These are phyloP conservation scores for Ichneumoninae sp. DNA, from an alignment of 2,888 invertebrate species.

Conservation along the genomic window DNA sequence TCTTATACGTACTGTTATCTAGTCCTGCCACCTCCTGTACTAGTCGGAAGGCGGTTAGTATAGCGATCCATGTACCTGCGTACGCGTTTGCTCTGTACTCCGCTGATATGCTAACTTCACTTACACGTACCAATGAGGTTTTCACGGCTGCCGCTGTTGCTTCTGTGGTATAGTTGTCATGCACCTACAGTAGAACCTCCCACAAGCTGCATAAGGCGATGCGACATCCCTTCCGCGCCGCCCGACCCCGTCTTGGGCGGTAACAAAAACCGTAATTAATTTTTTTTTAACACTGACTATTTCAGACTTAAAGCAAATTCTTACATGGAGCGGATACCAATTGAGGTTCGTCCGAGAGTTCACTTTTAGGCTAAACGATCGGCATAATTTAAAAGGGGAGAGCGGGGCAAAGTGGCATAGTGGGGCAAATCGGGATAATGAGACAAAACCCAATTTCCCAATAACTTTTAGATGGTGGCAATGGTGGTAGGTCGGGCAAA, in stretches of 20 bases:
- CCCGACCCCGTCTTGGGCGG: neutral
- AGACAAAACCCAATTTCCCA: too few species aligned
- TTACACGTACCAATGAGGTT: conserved; percentile 20
- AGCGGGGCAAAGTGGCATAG: too few species aligned
- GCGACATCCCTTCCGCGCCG: neutral
- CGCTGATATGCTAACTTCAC: conserved; percentile 21
- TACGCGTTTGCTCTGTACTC: conserved; percentile 18
- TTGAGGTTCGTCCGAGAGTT: neutral
- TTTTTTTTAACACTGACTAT: neutral
- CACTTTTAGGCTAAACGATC: neutral
- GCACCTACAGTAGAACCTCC: neutral
- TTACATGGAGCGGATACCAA: neutral
- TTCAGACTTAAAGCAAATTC: neutral
- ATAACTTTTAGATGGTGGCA: too few species aligned
- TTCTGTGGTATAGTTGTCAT: neutral
- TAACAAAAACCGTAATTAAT: neutral
- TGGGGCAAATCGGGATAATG: too few species aligned
- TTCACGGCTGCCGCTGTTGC: conserved; percentile 12
- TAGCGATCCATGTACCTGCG: neutral
- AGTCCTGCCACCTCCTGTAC: neutral
- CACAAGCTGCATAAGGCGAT: neutral
- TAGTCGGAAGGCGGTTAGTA: neutral
- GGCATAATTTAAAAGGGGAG: neutral
- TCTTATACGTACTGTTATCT: conserved; percentile 21
- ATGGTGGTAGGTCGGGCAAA: too few species aligned